A percentile compares a stretch with the other conserved stretches of the same genome.
Conservation (phyloP, 2,797 vertebrate genomes). For the Myotis findleyi region DNA sequence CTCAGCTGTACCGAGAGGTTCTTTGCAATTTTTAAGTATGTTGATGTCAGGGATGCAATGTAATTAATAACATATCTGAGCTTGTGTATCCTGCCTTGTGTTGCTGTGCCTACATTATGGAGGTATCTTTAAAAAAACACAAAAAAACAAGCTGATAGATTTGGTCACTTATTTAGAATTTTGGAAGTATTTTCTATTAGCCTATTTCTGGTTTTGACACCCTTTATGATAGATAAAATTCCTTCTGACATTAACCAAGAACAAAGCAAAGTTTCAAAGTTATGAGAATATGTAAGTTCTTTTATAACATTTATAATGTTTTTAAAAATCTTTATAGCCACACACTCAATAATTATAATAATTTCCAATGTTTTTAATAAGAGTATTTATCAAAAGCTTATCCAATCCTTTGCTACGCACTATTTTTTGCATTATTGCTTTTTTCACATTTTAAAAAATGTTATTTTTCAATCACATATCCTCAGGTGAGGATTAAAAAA, state of each 20-base stretch:
- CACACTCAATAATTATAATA: neutral
- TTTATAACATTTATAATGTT: slow-evolving; percentile 34
- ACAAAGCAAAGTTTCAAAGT: slow-evolving; percentile 38
- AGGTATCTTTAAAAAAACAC: neutral
- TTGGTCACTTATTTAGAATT: slow-evolving; percentile 15
- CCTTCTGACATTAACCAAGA: slow-evolving; percentile 18
- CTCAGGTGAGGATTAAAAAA: neutral
- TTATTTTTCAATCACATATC: neutral
- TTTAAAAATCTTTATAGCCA: slow-evolving; percentile 38
- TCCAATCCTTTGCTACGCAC: neutral
- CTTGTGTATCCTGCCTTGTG: neutral
- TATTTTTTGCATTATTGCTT: neutral
- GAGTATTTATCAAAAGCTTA: neutral
- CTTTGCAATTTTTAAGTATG: slow-evolving; percentile 5
- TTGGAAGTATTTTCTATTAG: slow-evolving; percentile 30
- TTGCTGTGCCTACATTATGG: neutral
- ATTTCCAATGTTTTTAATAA: neutral
- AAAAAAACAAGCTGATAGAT: neutral
- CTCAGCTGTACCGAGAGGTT: neutral
- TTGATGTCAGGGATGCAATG: neutral
- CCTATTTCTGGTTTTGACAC: slow-evolving; percentile 38
- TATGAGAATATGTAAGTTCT: slow-evolving; percentile 50
- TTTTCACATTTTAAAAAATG: neutral
- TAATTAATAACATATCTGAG: neutral
- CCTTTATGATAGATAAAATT: neutral